phyloP scores from a whole-genome alignment of 2,797 vertebrate species.

The Liparis tanakae region DNA sequence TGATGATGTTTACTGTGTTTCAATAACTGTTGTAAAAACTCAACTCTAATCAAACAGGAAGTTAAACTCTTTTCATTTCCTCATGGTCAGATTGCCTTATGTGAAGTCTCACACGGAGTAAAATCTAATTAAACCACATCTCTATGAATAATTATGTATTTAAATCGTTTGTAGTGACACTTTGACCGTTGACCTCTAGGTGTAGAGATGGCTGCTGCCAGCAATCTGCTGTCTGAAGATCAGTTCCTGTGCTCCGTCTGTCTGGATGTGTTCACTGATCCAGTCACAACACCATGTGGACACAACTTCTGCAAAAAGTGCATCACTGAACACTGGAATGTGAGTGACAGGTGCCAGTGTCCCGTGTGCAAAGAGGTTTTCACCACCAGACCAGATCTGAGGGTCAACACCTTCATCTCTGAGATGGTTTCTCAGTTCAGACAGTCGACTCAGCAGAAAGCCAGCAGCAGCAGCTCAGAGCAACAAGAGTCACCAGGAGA shows the following conservation, averaged over 20 bases:
- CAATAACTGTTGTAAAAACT: neutral
- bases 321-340: slow-evolving; percentile 6
- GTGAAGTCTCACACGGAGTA: too few relatives aligned
- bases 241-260: slow-evolving; percentile 16
- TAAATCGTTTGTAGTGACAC: too few relatives aligned
- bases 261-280: slow-evolving; percentile 20
- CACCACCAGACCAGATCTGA: neutral
- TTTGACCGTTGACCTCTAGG: too few relatives aligned
- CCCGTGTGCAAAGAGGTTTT: neutral
- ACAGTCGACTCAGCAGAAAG: neutral
- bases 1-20: neutral
- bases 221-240: neutral
- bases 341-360: neutral
- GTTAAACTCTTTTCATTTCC: too few relatives aligned
- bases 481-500: neutral
- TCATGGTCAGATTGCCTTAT: too few relatives aligned
- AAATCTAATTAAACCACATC: too few relatives aligned
- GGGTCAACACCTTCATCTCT: slow-evolving; percentile 3
- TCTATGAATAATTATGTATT: too few relatives aligned
- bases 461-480: slow-evolving; percentile 15
- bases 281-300: slow-evolving; percentile 15
- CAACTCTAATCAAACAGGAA: neutral
- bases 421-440: slow-evolving; percentile 23
- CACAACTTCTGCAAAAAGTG: slow-evolving; percentile 35
- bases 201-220: slow-evolving; percentile 2